A percentile compares a stretch with the other conserved stretches of the same genome.
Evolutionary conservation across 92 coral and sea anemone species (phyloP).

Genomic region (Plumapathes pennacea): DNA sequence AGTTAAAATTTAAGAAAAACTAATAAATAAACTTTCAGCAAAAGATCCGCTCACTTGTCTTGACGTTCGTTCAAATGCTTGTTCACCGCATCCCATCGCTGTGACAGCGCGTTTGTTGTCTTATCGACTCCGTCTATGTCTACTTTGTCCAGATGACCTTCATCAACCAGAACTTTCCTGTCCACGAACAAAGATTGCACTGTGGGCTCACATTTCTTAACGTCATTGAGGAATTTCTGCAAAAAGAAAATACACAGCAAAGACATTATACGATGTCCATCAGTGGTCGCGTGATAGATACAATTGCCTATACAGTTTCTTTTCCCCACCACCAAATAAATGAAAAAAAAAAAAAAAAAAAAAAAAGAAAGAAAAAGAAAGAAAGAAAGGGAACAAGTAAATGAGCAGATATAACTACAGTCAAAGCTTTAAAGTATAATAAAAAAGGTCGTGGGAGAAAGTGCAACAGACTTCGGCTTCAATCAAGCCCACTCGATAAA

Average conservation of each 20-base stretch:
- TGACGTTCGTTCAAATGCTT: conserved; percentile 64
- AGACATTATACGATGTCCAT: too few relatives aligned
- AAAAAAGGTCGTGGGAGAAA: too few relatives aligned
- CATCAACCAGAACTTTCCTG: conserved; percentile 60
- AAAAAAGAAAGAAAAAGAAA: not conserved
- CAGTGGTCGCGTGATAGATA: too few relatives aligned
- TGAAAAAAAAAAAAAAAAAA: too few relatives aligned
- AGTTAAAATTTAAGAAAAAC: too few relatives aligned
- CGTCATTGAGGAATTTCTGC: conserved; percentile 70
- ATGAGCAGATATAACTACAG: not conserved
- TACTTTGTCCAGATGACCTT: conserved; percentile 70
- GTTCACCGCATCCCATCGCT: conserved; percentile 70
- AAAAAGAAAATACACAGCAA: too few relatives aligned
- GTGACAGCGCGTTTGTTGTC: conserved; percentile 56
- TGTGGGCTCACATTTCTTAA: conserved; percentile 54
- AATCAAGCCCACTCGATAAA: too few relatives aligned
- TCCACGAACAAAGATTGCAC: conserved; percentile 58
- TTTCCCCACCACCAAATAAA: too few relatives aligned
- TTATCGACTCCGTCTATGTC: conserved; percentile 82
- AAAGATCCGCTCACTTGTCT: conserved; percentile 60
- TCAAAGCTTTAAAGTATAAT: not conserved
- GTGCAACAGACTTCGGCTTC: too few relatives aligned
- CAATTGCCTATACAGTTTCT: too few relatives aligned
- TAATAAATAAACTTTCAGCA: too few relatives aligned
- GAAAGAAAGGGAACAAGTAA: not conserved